phyloP scores from a whole-genome alignment of 2,797 vertebrate genomes.

The Sparidentex hasta region DNA sequence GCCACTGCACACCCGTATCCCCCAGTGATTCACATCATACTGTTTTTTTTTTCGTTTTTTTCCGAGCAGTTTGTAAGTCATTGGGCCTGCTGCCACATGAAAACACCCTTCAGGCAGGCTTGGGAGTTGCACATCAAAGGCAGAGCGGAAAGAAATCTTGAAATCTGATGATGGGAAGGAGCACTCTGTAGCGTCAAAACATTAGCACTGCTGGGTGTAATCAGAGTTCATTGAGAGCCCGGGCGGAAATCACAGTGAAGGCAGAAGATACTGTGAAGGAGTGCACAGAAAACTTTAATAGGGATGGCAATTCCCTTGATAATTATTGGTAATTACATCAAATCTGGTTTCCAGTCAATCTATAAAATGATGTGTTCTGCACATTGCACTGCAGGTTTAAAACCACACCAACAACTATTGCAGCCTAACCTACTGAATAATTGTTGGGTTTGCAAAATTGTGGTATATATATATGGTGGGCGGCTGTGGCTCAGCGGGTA shows the following conservation, averaged over 20 bases:
- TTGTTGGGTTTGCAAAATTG: background rate
- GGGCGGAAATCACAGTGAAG: constrained; percentile 21
- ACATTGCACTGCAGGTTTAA: background rate
- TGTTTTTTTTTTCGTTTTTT: background rate
- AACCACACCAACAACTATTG: background rate
- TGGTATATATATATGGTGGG: too few species aligned
- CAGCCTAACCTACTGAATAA: background rate
- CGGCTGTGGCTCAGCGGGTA: too few species aligned
- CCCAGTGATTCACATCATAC: constrained; percentile 30
- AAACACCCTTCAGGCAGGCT: constrained; percentile 65
- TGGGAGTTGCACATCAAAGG: constrained; percentile 68
- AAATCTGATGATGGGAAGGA: constrained; percentile 63
- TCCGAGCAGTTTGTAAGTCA: constrained; percentile 39
- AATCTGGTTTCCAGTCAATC: constrained; percentile 20
- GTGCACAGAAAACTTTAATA: constrained; percentile 4
- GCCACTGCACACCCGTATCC: constrained; percentile 6
- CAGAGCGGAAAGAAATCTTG: constrained; percentile 62
- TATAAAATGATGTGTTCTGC: background rate
- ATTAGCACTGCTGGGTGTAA: constrained; percentile 52
- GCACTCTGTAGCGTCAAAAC: constrained; percentile 39
- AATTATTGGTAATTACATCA: constrained; percentile 15
- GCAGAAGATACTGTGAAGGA: constrained; percentile 17
- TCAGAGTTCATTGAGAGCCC: constrained; percentile 59
- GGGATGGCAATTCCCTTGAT: constrained; percentile 20
- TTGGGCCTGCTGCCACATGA: constrained; percentile 57